phyloP scores from a whole-genome alignment of 2,797 vertebrate genomes.

The Tokudaia tokunoshimensis region DNA sequence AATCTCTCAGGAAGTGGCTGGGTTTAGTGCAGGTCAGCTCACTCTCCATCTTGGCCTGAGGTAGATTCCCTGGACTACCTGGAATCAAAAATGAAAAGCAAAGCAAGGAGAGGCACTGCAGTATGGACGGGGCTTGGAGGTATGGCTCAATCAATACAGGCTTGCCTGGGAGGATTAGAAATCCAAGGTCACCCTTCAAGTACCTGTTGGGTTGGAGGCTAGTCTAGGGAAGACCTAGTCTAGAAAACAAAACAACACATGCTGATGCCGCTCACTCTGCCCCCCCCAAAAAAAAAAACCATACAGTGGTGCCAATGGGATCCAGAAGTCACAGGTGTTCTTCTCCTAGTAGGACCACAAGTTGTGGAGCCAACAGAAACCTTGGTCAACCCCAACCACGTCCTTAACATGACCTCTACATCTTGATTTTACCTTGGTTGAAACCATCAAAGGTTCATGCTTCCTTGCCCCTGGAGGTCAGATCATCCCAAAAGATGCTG shows the following conservation, averaged over 20 bases:
- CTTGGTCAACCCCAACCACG: neutral
- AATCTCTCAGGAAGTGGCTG: constrained; percentile 28
- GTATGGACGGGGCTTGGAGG: neutral
- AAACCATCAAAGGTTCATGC: neutral
- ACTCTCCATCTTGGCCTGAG: neutral
- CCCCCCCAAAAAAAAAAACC: neutral
- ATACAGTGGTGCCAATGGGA: neutral
- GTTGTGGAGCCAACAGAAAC: neutral
- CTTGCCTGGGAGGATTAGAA: neutral
- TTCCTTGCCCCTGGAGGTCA: neutral
- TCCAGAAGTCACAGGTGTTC: neutral
- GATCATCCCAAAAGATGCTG: neutral
- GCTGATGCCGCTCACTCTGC: neutral
- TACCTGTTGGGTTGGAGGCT: neutral
- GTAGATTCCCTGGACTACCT: neutral
- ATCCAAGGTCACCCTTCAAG: neutral
- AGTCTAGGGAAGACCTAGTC: neutral
- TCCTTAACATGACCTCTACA: neutral
- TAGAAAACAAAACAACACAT: neutral
- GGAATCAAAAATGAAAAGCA: neutral
- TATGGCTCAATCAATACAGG: neutral
- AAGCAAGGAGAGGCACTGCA: neutral
- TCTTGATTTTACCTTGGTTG: neutral
- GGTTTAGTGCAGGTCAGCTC: neutral
- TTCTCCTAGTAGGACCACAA: neutral